Conservation (phyloP, 2,888 invertebrate genomes). For the Brachylomia viminalis region DNA sequence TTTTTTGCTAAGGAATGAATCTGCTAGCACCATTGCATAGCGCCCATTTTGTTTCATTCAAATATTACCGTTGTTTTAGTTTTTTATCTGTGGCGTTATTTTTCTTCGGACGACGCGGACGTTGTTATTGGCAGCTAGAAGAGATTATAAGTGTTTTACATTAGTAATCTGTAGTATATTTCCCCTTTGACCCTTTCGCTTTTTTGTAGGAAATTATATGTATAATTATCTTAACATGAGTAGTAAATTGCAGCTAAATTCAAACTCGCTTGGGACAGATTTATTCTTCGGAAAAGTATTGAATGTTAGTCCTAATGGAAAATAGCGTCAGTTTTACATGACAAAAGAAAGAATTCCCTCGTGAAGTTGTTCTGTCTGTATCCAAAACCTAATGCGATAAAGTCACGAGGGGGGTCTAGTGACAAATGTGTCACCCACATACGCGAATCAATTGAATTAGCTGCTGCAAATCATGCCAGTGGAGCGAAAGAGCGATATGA, state of each 20-base stretch:
- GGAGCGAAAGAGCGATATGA: neutral
- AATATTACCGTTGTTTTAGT: slow-evolving; percentile 47
- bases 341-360: slow-evolving; percentile 2
- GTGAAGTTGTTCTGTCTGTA: slow-evolving; percentile 5
- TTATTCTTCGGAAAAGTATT: neutral
- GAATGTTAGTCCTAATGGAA: neutral
- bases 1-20: slow-evolving; percentile 60
- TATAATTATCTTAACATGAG: neutral
- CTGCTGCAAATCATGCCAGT: slow-evolving; percentile 19
- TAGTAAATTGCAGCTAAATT: neutral
- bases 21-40: slow-evolving; percentile 33
- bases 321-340: neutral
- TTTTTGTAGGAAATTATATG: neutral
- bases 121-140: slow-evolving; percentile 14
- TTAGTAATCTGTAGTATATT: slow-evolving; percentile 3
- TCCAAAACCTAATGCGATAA: neutral
- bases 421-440: slow-evolving; percentile 43
- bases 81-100: slow-evolving; percentile 32
- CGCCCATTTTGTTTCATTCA: slow-evolving; percentile 46
- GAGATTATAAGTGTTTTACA: neutral
- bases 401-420: slow-evolving; percentile 5
- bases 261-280: neutral
- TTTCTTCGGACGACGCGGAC: slow-evolving; percentile 10
- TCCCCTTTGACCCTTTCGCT: slow-evolving; percentile 12
- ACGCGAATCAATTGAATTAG: slow-evolving; percentile 33